Conservation (phyloP, 2,888 invertebrate genomes). For the Lasioglossum vierecki region DNA sequence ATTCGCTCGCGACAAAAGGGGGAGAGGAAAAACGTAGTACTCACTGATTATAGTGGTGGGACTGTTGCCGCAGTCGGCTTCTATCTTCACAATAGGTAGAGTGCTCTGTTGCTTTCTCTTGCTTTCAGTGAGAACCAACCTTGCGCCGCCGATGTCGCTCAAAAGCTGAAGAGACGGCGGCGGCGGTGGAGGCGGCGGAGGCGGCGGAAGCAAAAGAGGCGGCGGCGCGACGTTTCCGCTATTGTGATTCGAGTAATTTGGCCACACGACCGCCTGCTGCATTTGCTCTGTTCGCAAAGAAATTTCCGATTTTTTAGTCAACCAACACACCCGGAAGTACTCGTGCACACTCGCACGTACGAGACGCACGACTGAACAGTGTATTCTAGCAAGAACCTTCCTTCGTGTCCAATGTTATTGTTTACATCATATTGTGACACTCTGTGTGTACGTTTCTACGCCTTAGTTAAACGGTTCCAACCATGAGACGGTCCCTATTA, state of each 20-base stretch:
- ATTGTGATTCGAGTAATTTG: constrained; percentile 86
- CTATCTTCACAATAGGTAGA: constrained; percentile 88
- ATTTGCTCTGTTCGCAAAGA: constrained; percentile 85
- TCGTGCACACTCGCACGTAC: not conserved
- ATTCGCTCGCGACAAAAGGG: not conserved
- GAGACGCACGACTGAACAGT: no score
- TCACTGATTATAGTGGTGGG: constrained; percentile 81
- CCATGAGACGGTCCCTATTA: no score
- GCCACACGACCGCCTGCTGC: constrained; percentile 91
- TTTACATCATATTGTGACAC: no score
- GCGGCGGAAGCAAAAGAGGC: constrained; percentile 85
- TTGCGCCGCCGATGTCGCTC: constrained; percentile 85
- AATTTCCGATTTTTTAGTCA: constrained; percentile 19
- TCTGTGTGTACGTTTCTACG: no score
- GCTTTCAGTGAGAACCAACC: constrained; percentile 87
- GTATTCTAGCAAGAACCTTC: no score
- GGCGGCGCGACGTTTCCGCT: constrained; percentile 83
- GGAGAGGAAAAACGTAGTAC: constrained; percentile 27
- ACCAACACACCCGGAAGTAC: not conserved
- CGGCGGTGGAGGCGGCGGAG: constrained; percentile 88
- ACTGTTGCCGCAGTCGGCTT: constrained; percentile 86
- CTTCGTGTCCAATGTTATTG: no score
- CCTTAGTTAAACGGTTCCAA: no score
- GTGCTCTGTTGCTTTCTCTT: constrained; percentile 86
- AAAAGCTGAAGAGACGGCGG: constrained; percentile 88